phyloP scores from a whole-genome alignment of 2,888 invertebrate genomes.

The Luperina testacea region DNA sequence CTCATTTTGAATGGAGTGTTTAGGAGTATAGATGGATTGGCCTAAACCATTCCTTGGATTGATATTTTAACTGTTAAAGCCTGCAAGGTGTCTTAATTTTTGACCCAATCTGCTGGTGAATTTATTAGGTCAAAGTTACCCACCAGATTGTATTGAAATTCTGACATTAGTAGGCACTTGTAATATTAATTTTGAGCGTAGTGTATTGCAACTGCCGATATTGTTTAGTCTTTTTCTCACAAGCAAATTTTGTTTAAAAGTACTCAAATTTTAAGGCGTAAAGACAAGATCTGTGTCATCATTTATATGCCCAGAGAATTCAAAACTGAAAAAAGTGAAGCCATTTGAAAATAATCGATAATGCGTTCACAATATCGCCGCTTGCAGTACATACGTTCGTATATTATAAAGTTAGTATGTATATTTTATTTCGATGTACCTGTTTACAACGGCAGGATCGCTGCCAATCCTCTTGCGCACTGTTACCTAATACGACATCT shows the following conservation, averaged over 20 bases:
- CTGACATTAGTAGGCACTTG: neutral
- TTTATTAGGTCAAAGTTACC: neutral
- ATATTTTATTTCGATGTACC: slow-evolving; percentile 61
- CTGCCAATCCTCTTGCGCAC: slow-evolving; percentile 48
- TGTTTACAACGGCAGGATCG: slow-evolving; percentile 43
- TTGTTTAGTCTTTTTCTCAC: neutral
- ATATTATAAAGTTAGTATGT: slow-evolving; percentile 31
- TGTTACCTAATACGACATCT: slow-evolving; percentile 60
- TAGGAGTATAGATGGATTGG: slow-evolving; percentile 10
- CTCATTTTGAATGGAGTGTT: slow-evolving; percentile 1
- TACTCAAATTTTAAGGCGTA: neutral
- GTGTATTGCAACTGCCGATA: slow-evolving; percentile 31
- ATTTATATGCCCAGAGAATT: neutral
- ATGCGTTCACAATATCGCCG: slow-evolving; percentile 7
- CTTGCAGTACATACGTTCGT: slow-evolving; percentile 15
- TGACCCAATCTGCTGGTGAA: neutral
- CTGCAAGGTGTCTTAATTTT: neutral
- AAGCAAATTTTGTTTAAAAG: neutral
- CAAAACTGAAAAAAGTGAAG: neutral
- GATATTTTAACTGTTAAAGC: slow-evolving; percentile 11
- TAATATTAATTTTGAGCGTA: slow-evolving; percentile 24
- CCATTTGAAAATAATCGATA: neutral
- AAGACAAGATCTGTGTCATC: too few relatives aligned
- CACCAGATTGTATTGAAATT: slow-evolving; percentile 16
- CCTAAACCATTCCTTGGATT: slow-evolving; percentile 32